Evolutionary conservation across 35 echinoderm and acorn worm genomes (phyloP).

Genomic region (Chiridota heheva): DNA sequence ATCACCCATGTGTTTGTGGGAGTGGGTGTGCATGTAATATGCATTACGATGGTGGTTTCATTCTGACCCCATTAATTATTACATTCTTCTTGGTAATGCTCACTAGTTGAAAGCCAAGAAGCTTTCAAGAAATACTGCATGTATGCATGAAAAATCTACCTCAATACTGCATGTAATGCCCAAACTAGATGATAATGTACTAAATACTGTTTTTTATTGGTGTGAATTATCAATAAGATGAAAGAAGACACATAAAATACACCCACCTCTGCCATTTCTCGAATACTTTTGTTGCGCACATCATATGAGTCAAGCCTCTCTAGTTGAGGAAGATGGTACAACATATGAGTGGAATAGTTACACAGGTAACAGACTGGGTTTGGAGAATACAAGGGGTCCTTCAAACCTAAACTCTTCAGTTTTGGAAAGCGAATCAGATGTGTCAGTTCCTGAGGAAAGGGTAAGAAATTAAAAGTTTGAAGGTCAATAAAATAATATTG

Average conservation of each 20-base stretch:
- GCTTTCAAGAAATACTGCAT: no score
- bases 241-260: no score
- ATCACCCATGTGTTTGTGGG: no score
- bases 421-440: constrained; percentile 74
- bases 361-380: constrained; percentile 95
- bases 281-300: constrained; percentile 88
- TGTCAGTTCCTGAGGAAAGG: constrained; percentile 73
- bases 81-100: no score
- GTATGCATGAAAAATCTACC: not conserved
- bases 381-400: constrained; percentile 88
- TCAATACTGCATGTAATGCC: not conserved
- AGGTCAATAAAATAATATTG: not conserved
- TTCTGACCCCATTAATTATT: no score
- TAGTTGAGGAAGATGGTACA: constrained; percentile 86
- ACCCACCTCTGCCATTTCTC: constrained; percentile 96
- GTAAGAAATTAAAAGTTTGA: not conserved
- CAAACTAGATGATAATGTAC: not conserved
- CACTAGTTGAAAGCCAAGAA: no score
- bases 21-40: no score
- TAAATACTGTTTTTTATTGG: not conserved
- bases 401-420: constrained; percentile 78
- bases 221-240: no score
- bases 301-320: constrained; percentile 87
- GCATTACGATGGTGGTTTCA: no score
- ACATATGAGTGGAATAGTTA: constrained; percentile 96